Base-by-base conservation (phyloP, 2,113 vertebrate species). In the Etheostoma cragini region DNA sequence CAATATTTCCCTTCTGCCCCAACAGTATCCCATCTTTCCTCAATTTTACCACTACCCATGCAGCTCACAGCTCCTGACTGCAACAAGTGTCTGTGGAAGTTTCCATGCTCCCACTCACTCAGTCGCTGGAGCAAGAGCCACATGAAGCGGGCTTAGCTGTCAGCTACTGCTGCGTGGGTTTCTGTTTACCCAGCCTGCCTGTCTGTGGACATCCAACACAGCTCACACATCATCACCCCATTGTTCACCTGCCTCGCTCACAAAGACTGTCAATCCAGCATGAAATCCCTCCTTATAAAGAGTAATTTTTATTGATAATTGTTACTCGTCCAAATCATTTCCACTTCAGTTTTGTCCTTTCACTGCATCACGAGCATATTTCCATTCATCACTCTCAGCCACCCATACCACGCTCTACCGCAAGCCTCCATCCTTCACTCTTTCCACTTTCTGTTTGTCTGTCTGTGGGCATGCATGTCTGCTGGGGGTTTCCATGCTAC, bases 171-270 rank as follows among this genome's bases (percentile, higher is more conserved):
- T 87, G 88, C 50, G 91, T 90, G 91, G 93, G 93, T 84, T 80
- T 88, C 61, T 93, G 84, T 95, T 95, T 93, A 88, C 91, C 77
- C 89, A 88, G 89, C 69, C 85, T 79, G 78, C 79, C 87, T 78
- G 83, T 89, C 86, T 91, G 86, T 85, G 82, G 68, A 66, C 81
- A 64, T 63, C 78, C 76, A 88, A 56, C 80, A 30, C 73, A 80
- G 63, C 68, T 88, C 80, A 65, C 74, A 82, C 76, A 66, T 78
- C 30, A 80, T 66, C 80, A 60, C 30, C 45, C 63, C 42, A 75
- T 83, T 50, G 66, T 82, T 82, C 88, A 87, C 81, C 68, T 80
- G 66, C 54, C 38, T 76, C 30, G 1, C 35, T 47, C 24, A 33
- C 54, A 56, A 13, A 45, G n/a, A 67, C 33, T 54, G 72, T 63